Evolutionary conservation across 2,888 invertebrate species (phyloP), one percentile per base, ranked within the genome.

Genomic region (Myopa tessellatipennis): DNA sequence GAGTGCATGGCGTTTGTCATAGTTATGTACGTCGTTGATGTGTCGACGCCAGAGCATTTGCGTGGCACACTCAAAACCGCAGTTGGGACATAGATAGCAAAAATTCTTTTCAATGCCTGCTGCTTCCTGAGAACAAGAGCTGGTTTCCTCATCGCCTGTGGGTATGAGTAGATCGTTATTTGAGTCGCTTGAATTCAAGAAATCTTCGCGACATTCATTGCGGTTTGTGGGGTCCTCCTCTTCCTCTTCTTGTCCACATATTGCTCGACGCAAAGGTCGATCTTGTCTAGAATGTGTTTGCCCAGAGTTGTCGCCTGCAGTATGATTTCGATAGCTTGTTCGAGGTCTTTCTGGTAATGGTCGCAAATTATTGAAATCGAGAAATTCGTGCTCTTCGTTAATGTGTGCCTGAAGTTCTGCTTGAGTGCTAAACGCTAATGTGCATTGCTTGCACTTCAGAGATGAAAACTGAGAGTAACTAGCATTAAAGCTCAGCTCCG

Each of bases 1-100:
- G 26, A 87, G 81, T 71, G 81, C 85, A 6, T 83, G 82, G 0
- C 87, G 83, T 65, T 87, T 86, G 74, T 87, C 87, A 26, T 87
- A 87, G 65, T 84, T 87, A 78, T 87, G 87, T 16, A 82, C 84
- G 55, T 85, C 82, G 70, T 87, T 87, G 63, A 87, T 87, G 78
- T 87, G 87, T 18, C 87, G 85, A 1, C 87, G 86, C 87, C 87
- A 87, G 65, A 86, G 83, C 26, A 83, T 83, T 76, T 87, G 86
- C 0, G 85, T 83, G 70, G 84, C 84, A 77, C 85, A 86, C 14
- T 85, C 82, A 58, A 84, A 78, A 16, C 87, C 87, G 65, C 87
- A 87, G 14, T 86, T 85, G 0, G 87, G 87, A 50, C 87, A 87
- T 14, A 87, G 73, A 72, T 84, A 87, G 69, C 86, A 86, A 67